Conservation (phyloP, 2,113 vertebrate genomes). For the Oryzias celebensis region DNA sequence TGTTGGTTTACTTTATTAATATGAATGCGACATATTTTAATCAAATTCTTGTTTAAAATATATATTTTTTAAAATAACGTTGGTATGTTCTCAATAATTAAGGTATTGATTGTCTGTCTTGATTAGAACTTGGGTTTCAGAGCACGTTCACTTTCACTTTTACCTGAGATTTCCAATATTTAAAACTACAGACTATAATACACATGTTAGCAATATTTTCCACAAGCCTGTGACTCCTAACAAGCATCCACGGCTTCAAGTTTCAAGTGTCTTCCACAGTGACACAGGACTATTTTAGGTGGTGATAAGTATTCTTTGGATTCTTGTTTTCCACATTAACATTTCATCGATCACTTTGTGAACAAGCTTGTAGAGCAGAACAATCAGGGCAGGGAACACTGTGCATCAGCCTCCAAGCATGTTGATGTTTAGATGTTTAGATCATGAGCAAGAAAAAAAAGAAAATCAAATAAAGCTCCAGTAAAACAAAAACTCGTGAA, state of each 20-base stretch:
- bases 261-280: conserved; percentile 16
- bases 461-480: too few relatives aligned
- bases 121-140: background rate
- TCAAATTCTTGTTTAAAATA: too few relatives aligned
- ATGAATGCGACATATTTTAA: too few relatives aligned
- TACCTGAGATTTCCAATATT: background rate
- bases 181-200: background rate
- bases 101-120: background rate
- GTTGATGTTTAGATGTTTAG: too few relatives aligned
- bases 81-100: too few relatives aligned
- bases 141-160: background rate
- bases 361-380: conserved; percentile 2
- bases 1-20: too few relatives aligned
- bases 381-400: conserved; percentile 16
- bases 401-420: background rate
- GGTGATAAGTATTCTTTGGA: conserved; percentile 19
- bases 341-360: conserved; percentile 40
- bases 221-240: conserved; percentile 3
- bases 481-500: too few relatives aligned
- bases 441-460: too few relatives aligned
- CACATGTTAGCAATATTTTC: background rate
- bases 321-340: conserved; percentile 53
- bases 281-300: conserved; percentile 36
- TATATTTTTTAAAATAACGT: too few relatives aligned
- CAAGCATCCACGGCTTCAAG: conserved; percentile 8